Conservation (phyloP, 2,888 invertebrate species). For the Abscondita cerata region DNA sequence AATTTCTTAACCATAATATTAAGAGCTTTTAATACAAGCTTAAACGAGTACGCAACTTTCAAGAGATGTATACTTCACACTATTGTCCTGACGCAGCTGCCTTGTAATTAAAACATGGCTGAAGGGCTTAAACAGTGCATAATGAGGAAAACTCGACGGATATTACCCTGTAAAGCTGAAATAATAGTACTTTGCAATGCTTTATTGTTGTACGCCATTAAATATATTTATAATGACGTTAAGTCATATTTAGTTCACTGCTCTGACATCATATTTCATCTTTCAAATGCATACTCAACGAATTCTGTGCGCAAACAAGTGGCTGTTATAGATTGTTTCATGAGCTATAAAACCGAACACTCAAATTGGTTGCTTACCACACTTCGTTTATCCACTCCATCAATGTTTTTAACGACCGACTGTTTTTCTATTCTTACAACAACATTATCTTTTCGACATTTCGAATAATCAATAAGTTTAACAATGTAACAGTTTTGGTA, state of each 20-base stretch:
- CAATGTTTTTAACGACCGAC: neutral
- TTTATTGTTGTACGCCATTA: slow-evolving; percentile 28
- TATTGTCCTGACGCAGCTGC: slow-evolving; percentile 30
- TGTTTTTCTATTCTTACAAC: too few species aligned
- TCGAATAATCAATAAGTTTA: too few species aligned
- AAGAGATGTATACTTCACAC: slow-evolving; percentile 27
- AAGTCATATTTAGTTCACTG: slow-evolving; percentile 31
- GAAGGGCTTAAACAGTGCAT: slow-evolving; percentile 27
- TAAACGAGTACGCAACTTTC: slow-evolving; percentile 19
- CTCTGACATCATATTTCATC: slow-evolving; percentile 29
- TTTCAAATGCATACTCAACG: slow-evolving; percentile 23
- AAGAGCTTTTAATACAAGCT: slow-evolving; percentile 21
- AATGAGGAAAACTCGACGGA: slow-evolving; percentile 30
- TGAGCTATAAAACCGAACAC: slow-evolving; percentile 25
- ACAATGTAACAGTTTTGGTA: too few species aligned
- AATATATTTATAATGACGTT: slow-evolving; percentile 32
- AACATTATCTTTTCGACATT: too few species aligned
- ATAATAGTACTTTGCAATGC: slow-evolving; percentile 26
- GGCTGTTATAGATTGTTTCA: slow-evolving; percentile 30
- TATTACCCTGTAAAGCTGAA: slow-evolving; percentile 29
- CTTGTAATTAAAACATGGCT: slow-evolving; percentile 30
- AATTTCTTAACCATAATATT: slow-evolving; percentile 12
- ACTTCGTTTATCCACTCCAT: slow-evolving; percentile 15
- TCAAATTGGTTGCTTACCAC: slow-evolving; percentile 23
- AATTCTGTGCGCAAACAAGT: slow-evolving; percentile 27